Conservation (phyloP, 2,797 vertebrate genomes). For the Melanotaenia trifasciata region DNA sequence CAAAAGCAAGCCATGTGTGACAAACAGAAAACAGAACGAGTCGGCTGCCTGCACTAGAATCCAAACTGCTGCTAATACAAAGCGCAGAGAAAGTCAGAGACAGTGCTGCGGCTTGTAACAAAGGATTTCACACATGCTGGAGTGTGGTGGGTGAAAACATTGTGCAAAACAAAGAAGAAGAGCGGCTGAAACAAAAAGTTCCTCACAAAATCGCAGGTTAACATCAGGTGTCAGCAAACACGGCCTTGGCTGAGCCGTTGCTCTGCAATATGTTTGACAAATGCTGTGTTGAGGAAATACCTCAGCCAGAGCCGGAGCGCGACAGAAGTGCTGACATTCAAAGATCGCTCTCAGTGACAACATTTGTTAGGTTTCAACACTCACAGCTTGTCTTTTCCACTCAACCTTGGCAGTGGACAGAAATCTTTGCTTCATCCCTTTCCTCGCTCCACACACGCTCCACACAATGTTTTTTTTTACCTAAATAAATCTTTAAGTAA, state of each 20-base stretch:
- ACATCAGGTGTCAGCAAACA: constrained; percentile 30
- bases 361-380: constrained; percentile 56
- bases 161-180: neutral
- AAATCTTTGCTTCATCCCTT: constrained; percentile 31
- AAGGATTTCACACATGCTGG: constrained; percentile 25
- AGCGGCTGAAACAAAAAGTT: neutral
- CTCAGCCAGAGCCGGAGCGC: constrained; percentile 40
- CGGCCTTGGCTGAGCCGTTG: constrained; percentile 32
- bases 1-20: constrained; percentile 55
- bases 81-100: constrained; percentile 11
- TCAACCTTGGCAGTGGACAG: constrained; percentile 44
- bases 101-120: constrained; percentile 26
- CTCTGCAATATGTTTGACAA: constrained; percentile 22
- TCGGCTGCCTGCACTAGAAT: constrained; percentile 1
- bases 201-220: constrained; percentile 10
- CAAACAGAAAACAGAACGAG: constrained; percentile 47
- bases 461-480: constrained; percentile 43
- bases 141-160: constrained; percentile 20
- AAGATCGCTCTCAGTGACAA: constrained; percentile 56
- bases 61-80: constrained; percentile 23
- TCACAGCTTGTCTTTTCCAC: constrained; percentile 42
- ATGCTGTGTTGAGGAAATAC: constrained; percentile 46
- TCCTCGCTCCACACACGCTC: neutral
- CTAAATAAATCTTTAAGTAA: constrained; percentile 75
- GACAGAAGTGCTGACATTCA: constrained; percentile 58